Percentiles rank a stretch among this genome's conserved stretches.
Evolutionary conservation across 2,888 invertebrate genomes (phyloP).

Genomic region (Fragum fragum): DNA sequence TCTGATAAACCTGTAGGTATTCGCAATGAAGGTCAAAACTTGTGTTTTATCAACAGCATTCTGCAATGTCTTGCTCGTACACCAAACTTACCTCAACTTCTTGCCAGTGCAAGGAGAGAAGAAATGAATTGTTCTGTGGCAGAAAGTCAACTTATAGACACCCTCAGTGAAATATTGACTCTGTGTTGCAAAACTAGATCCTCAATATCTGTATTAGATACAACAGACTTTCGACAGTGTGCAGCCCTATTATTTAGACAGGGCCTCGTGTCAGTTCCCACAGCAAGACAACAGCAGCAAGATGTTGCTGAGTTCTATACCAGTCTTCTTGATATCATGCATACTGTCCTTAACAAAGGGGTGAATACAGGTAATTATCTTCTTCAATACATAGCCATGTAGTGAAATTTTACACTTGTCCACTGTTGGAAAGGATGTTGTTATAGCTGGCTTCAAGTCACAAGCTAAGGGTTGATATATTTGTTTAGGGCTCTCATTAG

Average conservation of each 20-base stretch:
- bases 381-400: no score
- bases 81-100: slow-evolving; percentile 76
- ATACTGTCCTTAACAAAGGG: slow-evolving; percentile 80
- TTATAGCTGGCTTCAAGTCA: no score
- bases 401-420: no score
- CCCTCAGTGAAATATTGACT: slow-evolving; percentile 73
- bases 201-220: slow-evolving; percentile 65
- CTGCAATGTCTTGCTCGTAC: slow-evolving; percentile 83
- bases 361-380: slow-evolving; percentile 12
- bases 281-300: slow-evolving; percentile 78
- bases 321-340: slow-evolving; percentile 82
- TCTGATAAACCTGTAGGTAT: slow-evolving; percentile 78
- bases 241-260: slow-evolving; percentile 69
- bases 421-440: no score
- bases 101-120: slow-evolving; percentile 70
- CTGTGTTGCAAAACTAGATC: slow-evolving; percentile 66
- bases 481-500: no score
- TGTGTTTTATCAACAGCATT: slow-evolving; percentile 85
- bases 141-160: slow-evolving; percentile 74
- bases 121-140: slow-evolving; percentile 77
- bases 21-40: slow-evolving; percentile 82
- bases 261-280: slow-evolving; percentile 71
- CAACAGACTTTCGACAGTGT: slow-evolving; percentile 74
- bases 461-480: no score
- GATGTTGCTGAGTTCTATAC: slow-evolving; percentile 85